phyloP scores from a whole-genome alignment of 1,140 invertebrate genomes.

The Lithobius niger region DNA sequence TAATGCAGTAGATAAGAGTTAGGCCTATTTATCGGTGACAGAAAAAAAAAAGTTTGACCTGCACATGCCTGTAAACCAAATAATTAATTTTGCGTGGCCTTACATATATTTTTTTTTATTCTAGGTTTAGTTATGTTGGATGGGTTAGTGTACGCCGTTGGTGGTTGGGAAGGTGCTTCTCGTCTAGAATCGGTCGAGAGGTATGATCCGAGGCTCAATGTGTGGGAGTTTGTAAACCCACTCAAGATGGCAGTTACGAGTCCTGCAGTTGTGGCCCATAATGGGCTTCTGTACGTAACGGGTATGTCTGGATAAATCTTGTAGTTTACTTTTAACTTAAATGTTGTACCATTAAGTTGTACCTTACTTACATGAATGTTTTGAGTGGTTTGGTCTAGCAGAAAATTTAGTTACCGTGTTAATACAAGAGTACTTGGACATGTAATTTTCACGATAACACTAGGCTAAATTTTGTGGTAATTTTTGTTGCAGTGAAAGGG shows the following conservation, averaged over 20 bases:
- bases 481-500: too few species aligned
- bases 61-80: too few species aligned
- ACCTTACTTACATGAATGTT: too few species aligned
- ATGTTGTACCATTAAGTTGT: background rate
- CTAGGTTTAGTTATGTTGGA: conserved; percentile 50
- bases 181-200: conserved; percentile 61
- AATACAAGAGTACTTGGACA: too few species aligned
- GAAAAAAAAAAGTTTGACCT: too few species aligned
- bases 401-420: conserved; percentile 6
- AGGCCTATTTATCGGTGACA: too few species aligned
- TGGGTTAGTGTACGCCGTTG: conserved; percentile 55
- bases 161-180: conserved; percentile 68
- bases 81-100: too few species aligned
- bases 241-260: conserved; percentile 38
- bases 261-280: conserved; percentile 36
- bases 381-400: too few species aligned
- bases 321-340: background rate
- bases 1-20: too few species aligned
- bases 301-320: conserved; percentile 20
- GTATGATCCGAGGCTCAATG: conserved; percentile 47
- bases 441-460: too few species aligned
- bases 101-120: too few species aligned
- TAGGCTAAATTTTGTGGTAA: too few species aligned
- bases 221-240: conserved; percentile 33
- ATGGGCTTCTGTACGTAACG: conserved; percentile 37